A percentile compares a stretch with the other conserved stretches of the same genome.
Conservation (phyloP, 2,113 vertebrate species). For the Serinus canaria region DNA sequence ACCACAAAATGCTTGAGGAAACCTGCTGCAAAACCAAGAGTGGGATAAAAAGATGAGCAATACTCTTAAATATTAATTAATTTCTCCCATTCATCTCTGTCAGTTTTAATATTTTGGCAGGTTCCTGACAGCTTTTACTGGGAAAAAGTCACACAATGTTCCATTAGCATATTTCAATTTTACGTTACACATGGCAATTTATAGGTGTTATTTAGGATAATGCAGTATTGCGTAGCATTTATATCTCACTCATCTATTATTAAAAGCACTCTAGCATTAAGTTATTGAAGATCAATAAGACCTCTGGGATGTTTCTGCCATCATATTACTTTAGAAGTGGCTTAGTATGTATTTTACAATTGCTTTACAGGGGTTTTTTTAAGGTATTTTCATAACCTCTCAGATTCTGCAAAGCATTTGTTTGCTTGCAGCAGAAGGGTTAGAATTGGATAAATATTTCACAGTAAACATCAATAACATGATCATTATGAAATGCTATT, state of each 20-base stretch:
- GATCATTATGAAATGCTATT: background rate
- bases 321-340: slow-evolving; percentile 50
- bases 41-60: slow-evolving; percentile 28
- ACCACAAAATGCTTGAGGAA: background rate
- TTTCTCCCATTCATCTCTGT: slow-evolving; percentile 31
- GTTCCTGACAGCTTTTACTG: slow-evolving; percentile 42
- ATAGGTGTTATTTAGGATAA: slow-evolving; percentile 69
- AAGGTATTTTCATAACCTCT: slow-evolving; percentile 39
- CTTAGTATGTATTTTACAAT: slow-evolving; percentile 30
- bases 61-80: slow-evolving; percentile 63
- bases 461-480: background rate
- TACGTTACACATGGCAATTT: slow-evolving; percentile 60
- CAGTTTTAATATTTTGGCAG: slow-evolving; percentile 45
- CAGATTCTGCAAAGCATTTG: background rate
- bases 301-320: slow-evolving; percentile 39
- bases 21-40: slow-evolving; percentile 3
- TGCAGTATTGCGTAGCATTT: slow-evolving; percentile 58
- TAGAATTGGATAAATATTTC: background rate
- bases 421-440: background rate
- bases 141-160: slow-evolving; percentile 53
- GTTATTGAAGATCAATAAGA: slow-evolving; percentile 58
- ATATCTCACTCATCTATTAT: slow-evolving; percentile 69
- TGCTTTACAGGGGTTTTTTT: slow-evolving; percentile 26
- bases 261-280: slow-evolving; percentile 62
- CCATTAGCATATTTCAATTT: slow-evolving; percentile 77